These are phyloP conservation scores for Mya arenaria DNA, from an alignment of 1,140 invertebrate genomes.

Conservation along the genomic window DNA sequence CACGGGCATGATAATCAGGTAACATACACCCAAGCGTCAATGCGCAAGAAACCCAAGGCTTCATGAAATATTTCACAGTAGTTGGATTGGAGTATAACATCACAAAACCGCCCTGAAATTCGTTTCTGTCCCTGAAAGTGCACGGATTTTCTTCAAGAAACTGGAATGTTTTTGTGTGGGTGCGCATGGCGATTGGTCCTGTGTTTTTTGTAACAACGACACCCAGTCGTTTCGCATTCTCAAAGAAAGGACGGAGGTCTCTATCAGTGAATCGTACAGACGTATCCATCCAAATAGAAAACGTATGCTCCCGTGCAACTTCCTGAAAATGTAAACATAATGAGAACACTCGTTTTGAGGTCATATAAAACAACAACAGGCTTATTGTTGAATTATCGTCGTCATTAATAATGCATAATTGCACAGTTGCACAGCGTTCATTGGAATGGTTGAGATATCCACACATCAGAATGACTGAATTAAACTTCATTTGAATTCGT, in stretches of 20 bases:
- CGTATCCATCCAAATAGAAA: slow-evolving; percentile 8
- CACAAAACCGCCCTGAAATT: not conserved
- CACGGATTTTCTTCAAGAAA: not conserved
- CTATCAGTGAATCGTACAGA: not conserved
- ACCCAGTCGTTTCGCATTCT: not conserved
- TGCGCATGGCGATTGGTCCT: not conserved
- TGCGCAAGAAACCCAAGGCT: slow-evolving; percentile 25
- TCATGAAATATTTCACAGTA: slow-evolving; percentile 1
- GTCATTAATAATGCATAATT: too few relatives aligned
- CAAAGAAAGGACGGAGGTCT: not conserved
- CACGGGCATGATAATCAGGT: not conserved
- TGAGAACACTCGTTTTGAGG: too few relatives aligned
- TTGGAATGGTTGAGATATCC: too few relatives aligned
- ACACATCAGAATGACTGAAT: too few relatives aligned
- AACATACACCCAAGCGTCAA: slow-evolving; percentile 15
- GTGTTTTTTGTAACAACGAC: not conserved
- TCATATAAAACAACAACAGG: too few relatives aligned
- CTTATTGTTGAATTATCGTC: too few relatives aligned
- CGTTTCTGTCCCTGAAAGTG: slow-evolving; percentile 2
- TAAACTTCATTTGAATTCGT: too few relatives aligned
- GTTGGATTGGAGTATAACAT: not conserved
- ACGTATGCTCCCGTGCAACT: not conserved
- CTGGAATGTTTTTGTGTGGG: slow-evolving; percentile 9
- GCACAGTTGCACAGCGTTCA: too few relatives aligned
- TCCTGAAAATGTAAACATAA: not conserved